Conservation (phyloP, 2,888 invertebrate species). For the Trissolcus japonicus region DNA sequence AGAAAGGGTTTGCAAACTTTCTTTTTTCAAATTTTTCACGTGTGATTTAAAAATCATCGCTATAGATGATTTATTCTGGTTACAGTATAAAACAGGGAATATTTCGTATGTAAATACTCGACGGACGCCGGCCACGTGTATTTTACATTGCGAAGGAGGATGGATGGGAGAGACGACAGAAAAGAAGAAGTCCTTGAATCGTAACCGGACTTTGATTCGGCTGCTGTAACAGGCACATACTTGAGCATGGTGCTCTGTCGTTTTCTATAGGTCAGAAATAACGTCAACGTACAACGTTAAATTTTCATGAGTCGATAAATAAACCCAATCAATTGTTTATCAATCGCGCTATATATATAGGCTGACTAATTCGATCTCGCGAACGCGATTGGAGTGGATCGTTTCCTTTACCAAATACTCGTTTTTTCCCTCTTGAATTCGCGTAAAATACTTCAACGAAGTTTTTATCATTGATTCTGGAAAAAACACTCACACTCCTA, state of each 20-base stretch:
- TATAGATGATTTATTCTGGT: not conserved
- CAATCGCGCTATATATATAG: not conserved
- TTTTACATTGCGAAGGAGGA: too few relatives aligned
- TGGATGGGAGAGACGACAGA: slow-evolving; percentile 13
- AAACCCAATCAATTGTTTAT: not conserved
- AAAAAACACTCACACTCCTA: too few relatives aligned
- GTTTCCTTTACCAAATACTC: too few relatives aligned
- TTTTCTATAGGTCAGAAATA: not conserved
- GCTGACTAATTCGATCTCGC: not conserved
- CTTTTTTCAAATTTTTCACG: not conserved
- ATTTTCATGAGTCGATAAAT: not conserved
- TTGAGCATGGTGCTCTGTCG: slow-evolving; percentile 5
- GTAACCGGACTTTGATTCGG: slow-evolving; percentile 29
- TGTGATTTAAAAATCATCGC: not conserved
- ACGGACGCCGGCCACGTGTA: not conserved
- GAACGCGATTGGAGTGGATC: too few relatives aligned
- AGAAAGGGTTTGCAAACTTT: not conserved
- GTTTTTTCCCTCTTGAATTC: too few relatives aligned
- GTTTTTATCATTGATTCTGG: too few relatives aligned
- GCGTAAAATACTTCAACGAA: too few relatives aligned
- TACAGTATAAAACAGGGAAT: not conserved
- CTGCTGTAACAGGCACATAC: not conserved
- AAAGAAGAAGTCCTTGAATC: slow-evolving; percentile 41
- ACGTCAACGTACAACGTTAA: not conserved
- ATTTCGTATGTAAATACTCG: not conserved